Evolutionary conservation across 2,888 invertebrate genomes (phyloP), one percentile per base, ranked within the genome.

Genomic region (Agrotis ipsilon): DNA sequence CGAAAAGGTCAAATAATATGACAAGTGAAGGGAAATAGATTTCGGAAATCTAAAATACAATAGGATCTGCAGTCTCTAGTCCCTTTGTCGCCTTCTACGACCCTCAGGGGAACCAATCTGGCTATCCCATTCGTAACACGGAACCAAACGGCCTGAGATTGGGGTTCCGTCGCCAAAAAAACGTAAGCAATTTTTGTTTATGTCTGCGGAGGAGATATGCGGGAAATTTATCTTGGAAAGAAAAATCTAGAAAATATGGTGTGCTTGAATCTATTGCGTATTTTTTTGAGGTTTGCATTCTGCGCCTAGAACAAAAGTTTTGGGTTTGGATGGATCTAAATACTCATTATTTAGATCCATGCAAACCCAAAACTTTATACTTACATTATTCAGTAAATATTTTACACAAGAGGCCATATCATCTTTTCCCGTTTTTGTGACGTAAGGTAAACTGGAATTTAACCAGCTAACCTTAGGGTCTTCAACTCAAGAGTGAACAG

Each of bases 21-120:
- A 70, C 54, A 63, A 75, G 62, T 65, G 59, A 68, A 75, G 21
- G n/a, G 57, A 67, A 79, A 76, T 72, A 63, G 67, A 76, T 72
- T 68, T 68, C 27, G 19, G 39, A 39, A 58, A 75, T 75, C 80
- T 79, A 32, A 63, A n/a, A 70, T 32, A 52, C 54, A 54, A 65
- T 67, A 58, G 72, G n/a, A 24, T 51, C 58, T 59, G 32, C 51
- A 55, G 65, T 62, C 51, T 68, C 64, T 58, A 2, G 62, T 62
- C 68, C 67, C 72, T 72, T 68, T 76, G 76, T 54, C 18, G 55
- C 46, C 32, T 18, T 68, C 24, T 63, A 76, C 51, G 27, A 45
- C 32, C 58, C 72, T 24, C 65, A 13, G 32, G 64, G 80, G 80
- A 65, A 14, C 45, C 46, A 43, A 72, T 76, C 68, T 61, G 14